A percentile compares a stretch with the other conserved stretches of the same genome.
phyloP scores from a whole-genome alignment of 2,888 invertebrate species.

The Sisyra terminalis region DNA sequence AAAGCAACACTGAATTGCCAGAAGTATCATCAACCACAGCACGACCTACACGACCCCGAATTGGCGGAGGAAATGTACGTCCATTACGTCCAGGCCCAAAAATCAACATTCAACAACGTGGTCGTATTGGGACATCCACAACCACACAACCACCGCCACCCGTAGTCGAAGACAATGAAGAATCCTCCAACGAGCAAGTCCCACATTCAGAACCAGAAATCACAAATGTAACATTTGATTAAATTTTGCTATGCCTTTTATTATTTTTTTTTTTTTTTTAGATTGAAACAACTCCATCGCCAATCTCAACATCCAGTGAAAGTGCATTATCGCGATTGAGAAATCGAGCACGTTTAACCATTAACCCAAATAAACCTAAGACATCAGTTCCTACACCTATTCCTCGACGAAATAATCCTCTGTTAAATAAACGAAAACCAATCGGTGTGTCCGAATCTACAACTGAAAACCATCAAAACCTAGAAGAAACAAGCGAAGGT shows the following conservation, averaged over 20 bases:
- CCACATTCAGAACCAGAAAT: not conserved
- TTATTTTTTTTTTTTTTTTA: slow-evolving; percentile 5
- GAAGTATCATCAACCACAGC: slow-evolving; percentile 6
- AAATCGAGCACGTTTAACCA: slow-evolving; percentile 28
- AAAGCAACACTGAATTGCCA: not conserved
- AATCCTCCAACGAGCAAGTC: slow-evolving; percentile 22
- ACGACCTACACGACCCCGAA: slow-evolving; percentile 26
- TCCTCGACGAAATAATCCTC: slow-evolving; percentile 34
- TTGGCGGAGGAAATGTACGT: slow-evolving; percentile 23
- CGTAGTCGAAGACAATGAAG: slow-evolving; percentile 24
- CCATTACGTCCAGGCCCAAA: slow-evolving; percentile 49
- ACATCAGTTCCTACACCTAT: slow-evolving; percentile 32
- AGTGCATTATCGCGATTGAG: slow-evolving; percentile 25
- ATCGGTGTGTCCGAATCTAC: slow-evolving; percentile 18
- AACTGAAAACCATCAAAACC: slow-evolving; percentile 3
- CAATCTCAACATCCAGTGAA: slow-evolving; percentile 19
- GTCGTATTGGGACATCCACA: slow-evolving; percentile 27
- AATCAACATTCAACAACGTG: slow-evolving; percentile 38
- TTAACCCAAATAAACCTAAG: slow-evolving; percentile 25
- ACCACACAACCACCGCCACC: slow-evolving; percentile 31
- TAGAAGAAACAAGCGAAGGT: slow-evolving; percentile 2
- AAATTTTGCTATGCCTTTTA: not conserved
- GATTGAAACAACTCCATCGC: slow-evolving; percentile 12
- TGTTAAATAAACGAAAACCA: slow-evolving; percentile 33
- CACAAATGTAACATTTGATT: slow-evolving; percentile 1